Base-by-base conservation (phyloP, 2,113 vertebrate genomes). In the Mionectes macconnelli region DNA sequence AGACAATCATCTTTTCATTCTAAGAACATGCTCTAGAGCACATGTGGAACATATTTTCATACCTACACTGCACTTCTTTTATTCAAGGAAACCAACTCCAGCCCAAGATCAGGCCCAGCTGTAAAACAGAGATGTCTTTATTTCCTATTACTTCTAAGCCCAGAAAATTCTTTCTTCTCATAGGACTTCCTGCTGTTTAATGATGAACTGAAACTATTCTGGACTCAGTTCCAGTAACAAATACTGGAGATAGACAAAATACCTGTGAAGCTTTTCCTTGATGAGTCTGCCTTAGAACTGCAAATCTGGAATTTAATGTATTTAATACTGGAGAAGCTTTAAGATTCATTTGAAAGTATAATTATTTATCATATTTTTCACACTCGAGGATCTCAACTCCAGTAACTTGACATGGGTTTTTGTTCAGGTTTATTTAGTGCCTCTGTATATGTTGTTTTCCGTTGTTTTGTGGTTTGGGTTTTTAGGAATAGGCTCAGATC, bases 31-130 rank as follows among this genome's bases (percentile, higher is more conserved):
- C 15, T 70, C 24, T 33, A 47, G 25, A 17, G 10, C 17, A 13
- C 0, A 5, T 0, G 1, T n/a, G 10, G 37, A 45, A 35, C 10
- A 27, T 0, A 18, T 14, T 28, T 64, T 19, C n/a, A 76, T 6
- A 40, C 6, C 59, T 63, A 42, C 49, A 39, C 7, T 30, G 17
- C 62, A 25, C 6, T 59, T 47, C 7, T 37, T 64, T 39, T 25
- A 23, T 50, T 9, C 28, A 37, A 60, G 49, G 14, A 75, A 67
- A 83, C 28, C 30, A 83, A 10, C 8, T 64, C 19, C 40, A 92
- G 44, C 6, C 52, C 47, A 50, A 42, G 13, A 50, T 40, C 23
- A 60, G 47, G 11, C 22, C 40, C 50, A 75, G 45, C 31, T 57
- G 9, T 14, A 40, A 14, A 85, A 47, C 1, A 56, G 12, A 59